Percentiles rank a stretch among this genome's conserved stretches.
These are phyloP conservation scores for Lasiurus borealis DNA, from an alignment of 2,113 vertebrate genomes.

Conservation along the genomic window DNA sequence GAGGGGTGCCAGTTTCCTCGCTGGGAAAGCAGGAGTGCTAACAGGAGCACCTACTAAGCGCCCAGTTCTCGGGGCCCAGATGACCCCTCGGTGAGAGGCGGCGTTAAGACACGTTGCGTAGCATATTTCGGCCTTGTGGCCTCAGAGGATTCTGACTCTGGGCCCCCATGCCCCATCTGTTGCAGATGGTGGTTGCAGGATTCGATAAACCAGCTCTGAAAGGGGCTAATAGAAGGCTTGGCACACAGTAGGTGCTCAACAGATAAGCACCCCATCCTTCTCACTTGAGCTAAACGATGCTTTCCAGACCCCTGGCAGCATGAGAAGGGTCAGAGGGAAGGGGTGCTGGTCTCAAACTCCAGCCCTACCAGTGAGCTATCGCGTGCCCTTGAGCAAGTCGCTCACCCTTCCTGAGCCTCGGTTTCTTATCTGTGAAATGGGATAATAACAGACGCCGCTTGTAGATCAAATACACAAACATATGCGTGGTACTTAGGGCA, in stretches of 20 bases:
- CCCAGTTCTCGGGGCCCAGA: background rate
- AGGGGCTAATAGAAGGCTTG: background rate
- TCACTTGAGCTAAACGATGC: no score
- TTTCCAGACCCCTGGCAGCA: background rate
- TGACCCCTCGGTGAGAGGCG: rapidly evolving
- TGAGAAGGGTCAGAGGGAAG: background rate
- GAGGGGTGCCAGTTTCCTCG: background rate
- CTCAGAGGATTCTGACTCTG: background rate
- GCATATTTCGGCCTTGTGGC: background rate
- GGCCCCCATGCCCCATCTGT: background rate
- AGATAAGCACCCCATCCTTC: background rate
- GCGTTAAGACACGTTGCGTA: background rate
- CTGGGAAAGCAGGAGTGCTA: background rate
- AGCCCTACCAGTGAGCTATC: background rate
- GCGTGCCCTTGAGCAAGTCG: background rate
- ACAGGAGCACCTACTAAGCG: no score
- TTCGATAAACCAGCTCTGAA: background rate
- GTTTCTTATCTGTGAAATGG: background rate
- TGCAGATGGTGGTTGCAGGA: background rate
- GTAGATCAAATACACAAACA: background rate
- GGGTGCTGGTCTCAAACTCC: no score
- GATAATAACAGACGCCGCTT: background rate
- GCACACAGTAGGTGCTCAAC: background rate
- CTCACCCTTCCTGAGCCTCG: background rate
- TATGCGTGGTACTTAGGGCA: background rate